A percentile compares a stretch with the other conserved stretches of the same genome.
phyloP scores from a whole-genome alignment of 2,888 invertebrate species.

The Andricus quercusramuli region DNA sequence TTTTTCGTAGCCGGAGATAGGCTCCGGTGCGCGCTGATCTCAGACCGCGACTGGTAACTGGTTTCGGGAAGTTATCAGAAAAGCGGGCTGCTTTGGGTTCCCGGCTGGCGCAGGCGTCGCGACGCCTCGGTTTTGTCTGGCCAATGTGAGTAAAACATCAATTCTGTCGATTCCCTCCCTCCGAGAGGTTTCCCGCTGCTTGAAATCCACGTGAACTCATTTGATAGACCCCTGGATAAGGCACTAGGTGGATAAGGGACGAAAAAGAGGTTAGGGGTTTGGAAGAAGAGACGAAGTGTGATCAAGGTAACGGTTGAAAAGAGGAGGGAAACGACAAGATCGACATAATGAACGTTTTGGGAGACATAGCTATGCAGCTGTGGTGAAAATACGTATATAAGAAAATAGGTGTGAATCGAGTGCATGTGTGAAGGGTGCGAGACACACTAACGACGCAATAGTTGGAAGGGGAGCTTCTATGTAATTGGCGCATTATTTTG shows the following conservation, averaged over 20 bases:
- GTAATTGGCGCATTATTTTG: conserved; percentile 4
- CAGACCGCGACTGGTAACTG: conserved; percentile 57
- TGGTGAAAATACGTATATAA: not conserved
- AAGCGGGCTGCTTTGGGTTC: conserved; percentile 51
- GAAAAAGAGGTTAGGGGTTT: not conserved
- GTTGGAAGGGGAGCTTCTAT: conserved; percentile 10
- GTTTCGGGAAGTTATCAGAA: conserved; percentile 52
- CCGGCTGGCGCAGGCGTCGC: conserved; percentile 55
- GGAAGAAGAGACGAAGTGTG: not conserved
- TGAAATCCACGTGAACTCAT: conserved; percentile 20
- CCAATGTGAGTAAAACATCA: conserved; percentile 58
- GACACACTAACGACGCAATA: conserved; percentile 7
- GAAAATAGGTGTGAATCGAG: conserved; percentile 9
- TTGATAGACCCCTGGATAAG: conserved; percentile 20
- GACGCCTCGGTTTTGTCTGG: conserved; percentile 45
- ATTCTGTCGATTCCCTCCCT: conserved; percentile 39
- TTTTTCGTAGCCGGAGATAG: conserved; percentile 12
- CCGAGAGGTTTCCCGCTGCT: not conserved
- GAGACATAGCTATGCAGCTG: not conserved
- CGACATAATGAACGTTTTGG: not conserved
- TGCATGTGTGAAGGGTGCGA: not conserved
- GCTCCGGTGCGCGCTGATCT: conserved; percentile 58
- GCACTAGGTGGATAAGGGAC: not conserved
- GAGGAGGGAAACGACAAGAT: not conserved
- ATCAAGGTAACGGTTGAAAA: conserved; percentile 6